Evolutionary conservation across 2,888 invertebrate species (phyloP), one percentile per base, ranked within the genome.

Genomic region (Plagodis dolabraria): DNA sequence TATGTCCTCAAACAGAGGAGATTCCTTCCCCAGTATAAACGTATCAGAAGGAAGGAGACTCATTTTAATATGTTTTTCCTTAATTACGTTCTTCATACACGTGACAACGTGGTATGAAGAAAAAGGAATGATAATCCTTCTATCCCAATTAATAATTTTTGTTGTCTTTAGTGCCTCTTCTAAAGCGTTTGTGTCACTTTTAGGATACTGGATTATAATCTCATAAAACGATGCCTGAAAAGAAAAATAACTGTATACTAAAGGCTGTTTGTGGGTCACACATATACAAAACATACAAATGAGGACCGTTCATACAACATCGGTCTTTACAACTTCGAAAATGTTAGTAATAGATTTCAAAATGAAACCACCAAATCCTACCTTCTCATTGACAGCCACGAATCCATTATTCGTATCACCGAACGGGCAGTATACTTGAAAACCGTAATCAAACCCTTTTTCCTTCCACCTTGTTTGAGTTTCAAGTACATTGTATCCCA

Each of bases 391-490:
- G 6, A 86, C 54, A 22, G 81, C 83, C 0, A 88, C 77, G 61
- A 87, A 83, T 35, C 91, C 93, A 65, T 84, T 83, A 2, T 68
- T 49, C 36, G 85, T 72, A 52, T 89, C 78, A 38, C 89, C 92
- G 40, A 76, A 75, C 1, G 92, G 91, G 49, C 89, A 87, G 57
- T 82, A 91, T 10, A 93, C 85, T 68, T 80, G 78, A 54, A 90
- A 80, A 10, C 75, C 76, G 48, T 81, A 73, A 11, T 73, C 60
- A 5, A 79, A 67, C 0, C 83, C 74, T 43, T 70, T 65, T 33
- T 76, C 72, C 1, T 76, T 58, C 80, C 89, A 87, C 22, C 70
- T 65, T 47, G 80, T 79, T 54, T 85, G 83, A 46, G 81, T 87
- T 35, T 86, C 77, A 33, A 94, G 66, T 38, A 85, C 76, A 22